phyloP scores from a whole-genome alignment of 2,888 invertebrate species.

The Punctoribates punctum region DNA sequence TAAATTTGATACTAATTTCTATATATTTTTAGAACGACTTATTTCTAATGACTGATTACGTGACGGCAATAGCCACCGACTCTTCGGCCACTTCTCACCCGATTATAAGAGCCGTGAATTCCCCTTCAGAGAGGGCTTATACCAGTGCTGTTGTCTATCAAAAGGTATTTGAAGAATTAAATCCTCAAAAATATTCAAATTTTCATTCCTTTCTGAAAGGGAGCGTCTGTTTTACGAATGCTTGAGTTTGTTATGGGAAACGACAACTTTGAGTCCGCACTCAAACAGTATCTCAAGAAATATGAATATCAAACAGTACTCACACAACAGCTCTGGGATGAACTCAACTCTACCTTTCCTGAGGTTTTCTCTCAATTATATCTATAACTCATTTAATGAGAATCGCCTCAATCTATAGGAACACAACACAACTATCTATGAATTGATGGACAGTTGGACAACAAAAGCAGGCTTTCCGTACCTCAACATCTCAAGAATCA shows the following conservation, averaged over 20 bases:
- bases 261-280: neutral
- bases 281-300: constrained; percentile 17
- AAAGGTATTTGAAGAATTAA: neutral
- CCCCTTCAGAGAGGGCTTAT: constrained; percentile 21
- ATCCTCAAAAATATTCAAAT: constrained; percentile 55
- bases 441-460: constrained; percentile 35
- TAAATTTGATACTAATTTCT: neutral
- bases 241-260: constrained; percentile 53
- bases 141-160: constrained; percentile 32
- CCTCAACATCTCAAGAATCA: constrained; percentile 22
- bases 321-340: constrained; percentile 27
- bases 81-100: constrained; percentile 37
- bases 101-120: constrained; percentile 27
- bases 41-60: constrained; percentile 38
- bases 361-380: no score
- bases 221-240: constrained; percentile 81
- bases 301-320: constrained; percentile 11
- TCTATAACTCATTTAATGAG: no score
- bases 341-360: constrained; percentile 30
- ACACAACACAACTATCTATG: constrained; percentile 12
- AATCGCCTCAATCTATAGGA: neutral
- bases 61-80: constrained; percentile 27
- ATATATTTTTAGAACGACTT: constrained; percentile 4
- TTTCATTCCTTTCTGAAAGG: constrained; percentile 63
- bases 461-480: constrained; percentile 39